Percentiles rank a stretch among this genome's conserved stretches.
Evolutionary conservation across 1,140 invertebrate species (phyloP).

Genomic region (Eumaeus atala): DNA sequence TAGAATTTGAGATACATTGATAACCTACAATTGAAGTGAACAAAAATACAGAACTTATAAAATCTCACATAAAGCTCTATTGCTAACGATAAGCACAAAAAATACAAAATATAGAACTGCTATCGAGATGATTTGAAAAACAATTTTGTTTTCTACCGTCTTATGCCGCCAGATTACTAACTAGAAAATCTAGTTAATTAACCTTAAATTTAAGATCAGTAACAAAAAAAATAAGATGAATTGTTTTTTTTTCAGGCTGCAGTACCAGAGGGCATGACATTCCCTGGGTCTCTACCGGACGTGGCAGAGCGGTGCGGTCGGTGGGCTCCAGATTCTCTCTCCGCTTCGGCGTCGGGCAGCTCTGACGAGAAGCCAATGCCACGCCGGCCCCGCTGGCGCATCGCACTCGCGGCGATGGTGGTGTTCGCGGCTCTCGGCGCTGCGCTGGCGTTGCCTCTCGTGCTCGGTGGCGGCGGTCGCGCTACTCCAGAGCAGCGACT

Average conservation of each 20-base stretch:
- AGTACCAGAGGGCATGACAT: conserved; percentile 67
- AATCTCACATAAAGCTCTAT: too few relatives aligned
- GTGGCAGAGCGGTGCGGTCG: conserved; percentile 70
- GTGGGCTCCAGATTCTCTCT: conserved; percentile 64
- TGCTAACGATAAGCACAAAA: background rate
- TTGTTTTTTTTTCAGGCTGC: conserved; percentile 52
- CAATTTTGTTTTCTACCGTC: too few relatives aligned
- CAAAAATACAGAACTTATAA: too few relatives aligned
- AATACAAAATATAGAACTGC: background rate
- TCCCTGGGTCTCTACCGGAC: conserved; percentile 66
- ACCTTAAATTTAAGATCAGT: too few relatives aligned
- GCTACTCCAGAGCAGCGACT: conserved; percentile 76
- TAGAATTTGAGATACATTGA: too few relatives aligned
- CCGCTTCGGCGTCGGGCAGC: conserved; percentile 66
- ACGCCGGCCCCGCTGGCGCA: conserved; percentile 61
- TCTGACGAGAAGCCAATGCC: conserved; percentile 67
- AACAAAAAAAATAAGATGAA: background rate
- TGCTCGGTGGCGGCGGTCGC: conserved; percentile 67
- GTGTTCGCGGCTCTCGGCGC: conserved; percentile 61
- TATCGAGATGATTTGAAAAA: too few relatives aligned
- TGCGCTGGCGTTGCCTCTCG: conserved; percentile 63
- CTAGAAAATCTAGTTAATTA: too few relatives aligned
- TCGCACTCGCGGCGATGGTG: conserved; percentile 59
- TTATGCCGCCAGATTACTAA: too few relatives aligned
- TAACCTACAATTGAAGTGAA: too few relatives aligned